phyloP scores from a whole-genome alignment of 1,140 invertebrate species.

The Vanessa tameamea region DNA sequence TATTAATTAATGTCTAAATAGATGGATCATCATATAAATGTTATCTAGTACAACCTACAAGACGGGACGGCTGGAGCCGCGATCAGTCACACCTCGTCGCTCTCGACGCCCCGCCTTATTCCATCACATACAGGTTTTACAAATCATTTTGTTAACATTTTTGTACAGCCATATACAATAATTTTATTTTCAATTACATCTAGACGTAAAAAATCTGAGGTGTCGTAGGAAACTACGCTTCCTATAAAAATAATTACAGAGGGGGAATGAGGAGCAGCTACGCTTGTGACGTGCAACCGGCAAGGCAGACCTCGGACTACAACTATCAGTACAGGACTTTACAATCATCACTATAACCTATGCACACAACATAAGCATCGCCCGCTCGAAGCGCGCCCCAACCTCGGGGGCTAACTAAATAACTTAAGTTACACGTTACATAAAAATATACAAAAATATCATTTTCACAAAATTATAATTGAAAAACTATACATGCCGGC shows the following conservation, averaged over 20 bases:
- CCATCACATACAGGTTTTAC: slow-evolving; percentile 79
- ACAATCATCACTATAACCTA: slow-evolving; percentile 79
- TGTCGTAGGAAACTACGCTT: slow-evolving; percentile 80
- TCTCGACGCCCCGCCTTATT: slow-evolving; percentile 68
- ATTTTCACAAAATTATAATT: slow-evolving; percentile 78
- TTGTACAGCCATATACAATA: slow-evolving; percentile 82
- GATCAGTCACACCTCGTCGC: slow-evolving; percentile 57
- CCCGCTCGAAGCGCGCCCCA: slow-evolving; percentile 46
- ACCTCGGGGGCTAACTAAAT: slow-evolving; percentile 42
- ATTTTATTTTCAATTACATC: slow-evolving; percentile 81
- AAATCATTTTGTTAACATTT: slow-evolving; percentile 81
- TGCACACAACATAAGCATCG: slow-evolving; percentile 63
- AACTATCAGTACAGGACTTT: slow-evolving; percentile 78
- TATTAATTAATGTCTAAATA: slow-evolving; percentile 82
- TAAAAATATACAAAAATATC: slow-evolving; percentile 80
- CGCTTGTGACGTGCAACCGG: slow-evolving; percentile 76
- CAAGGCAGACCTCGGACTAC: slow-evolving; percentile 75
- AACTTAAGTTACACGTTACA: slow-evolving; percentile 75
- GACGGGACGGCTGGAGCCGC: slow-evolving; percentile 66
- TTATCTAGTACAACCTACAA: slow-evolving; percentile 82
- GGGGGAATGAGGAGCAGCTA: slow-evolving; percentile 79
- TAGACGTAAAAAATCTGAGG: slow-evolving; percentile 80
- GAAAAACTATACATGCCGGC: slow-evolving; percentile 78
- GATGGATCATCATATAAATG: slow-evolving; percentile 81
- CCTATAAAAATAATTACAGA: slow-evolving; percentile 79